phyloP scores from a whole-genome alignment of 2,113 vertebrate species.

The Quiscalus mexicanus region DNA sequence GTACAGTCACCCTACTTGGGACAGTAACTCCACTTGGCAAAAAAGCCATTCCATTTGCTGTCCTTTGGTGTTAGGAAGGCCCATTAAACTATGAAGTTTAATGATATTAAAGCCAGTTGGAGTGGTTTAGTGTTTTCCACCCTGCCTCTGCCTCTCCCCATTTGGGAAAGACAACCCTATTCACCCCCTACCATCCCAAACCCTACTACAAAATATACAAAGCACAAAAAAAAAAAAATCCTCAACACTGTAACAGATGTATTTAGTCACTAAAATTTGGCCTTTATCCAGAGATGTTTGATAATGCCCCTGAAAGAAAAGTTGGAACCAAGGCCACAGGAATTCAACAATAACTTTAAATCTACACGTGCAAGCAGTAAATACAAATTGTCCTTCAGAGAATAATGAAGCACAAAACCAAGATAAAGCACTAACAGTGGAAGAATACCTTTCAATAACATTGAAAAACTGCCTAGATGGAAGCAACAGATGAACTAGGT shows the following conservation, averaged over 20 bases:
- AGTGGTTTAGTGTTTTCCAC: not conserved
- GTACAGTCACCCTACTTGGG: not conserved
- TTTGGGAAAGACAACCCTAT: not conserved
- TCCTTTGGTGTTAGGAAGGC: not conserved
- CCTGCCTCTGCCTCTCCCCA: rapidly evolving
- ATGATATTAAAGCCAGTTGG: not conserved
- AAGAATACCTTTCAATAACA: not conserved
- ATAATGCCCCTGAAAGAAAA: not conserved
- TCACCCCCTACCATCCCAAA: not conserved
- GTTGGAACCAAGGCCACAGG: not conserved
- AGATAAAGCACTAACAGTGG: slow-evolving; percentile 7
- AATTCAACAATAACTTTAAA: not conserved
- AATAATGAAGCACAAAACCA: slow-evolving; percentile 11
- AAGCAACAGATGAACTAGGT: not conserved
- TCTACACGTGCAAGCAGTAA: not conserved
- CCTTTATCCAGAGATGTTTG: not conserved
- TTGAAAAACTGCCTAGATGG: not conserved
- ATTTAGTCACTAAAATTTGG: not conserved
- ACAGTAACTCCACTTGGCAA: not conserved
- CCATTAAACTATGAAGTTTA: not conserved
- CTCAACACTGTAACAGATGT: not conserved
- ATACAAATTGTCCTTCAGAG: not conserved
- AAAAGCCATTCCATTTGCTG: not conserved
- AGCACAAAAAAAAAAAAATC: not conserved
- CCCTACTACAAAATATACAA: not conserved